Conservation (phyloP, 2,113 vertebrate genomes). For the Columba livia region DNA sequence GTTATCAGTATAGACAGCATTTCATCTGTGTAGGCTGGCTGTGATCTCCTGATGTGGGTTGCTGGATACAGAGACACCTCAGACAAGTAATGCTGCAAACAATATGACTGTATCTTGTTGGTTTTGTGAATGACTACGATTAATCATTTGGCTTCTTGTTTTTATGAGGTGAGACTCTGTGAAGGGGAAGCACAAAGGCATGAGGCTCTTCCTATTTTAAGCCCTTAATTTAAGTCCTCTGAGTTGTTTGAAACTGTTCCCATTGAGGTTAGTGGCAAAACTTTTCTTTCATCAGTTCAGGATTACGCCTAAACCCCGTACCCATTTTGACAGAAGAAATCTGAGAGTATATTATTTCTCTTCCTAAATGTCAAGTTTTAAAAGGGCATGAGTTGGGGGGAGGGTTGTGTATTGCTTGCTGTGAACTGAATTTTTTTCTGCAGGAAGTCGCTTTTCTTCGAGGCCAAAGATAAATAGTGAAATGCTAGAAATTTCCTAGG, state of each 20-base stretch:
- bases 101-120: not conserved
- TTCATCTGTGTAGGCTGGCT: not conserved
- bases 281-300: not conserved
- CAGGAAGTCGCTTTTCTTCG: slow-evolving; percentile 31
- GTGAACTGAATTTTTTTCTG: not conserved
- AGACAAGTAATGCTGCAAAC: not conserved
- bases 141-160: not conserved
- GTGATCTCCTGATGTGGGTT: not conserved
- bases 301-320: not conserved
- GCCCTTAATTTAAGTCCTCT: not conserved
- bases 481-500: slow-evolving; percentile 7
- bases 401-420: not conserved
- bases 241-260: not conserved
- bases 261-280: not conserved
- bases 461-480: slow-evolving; percentile 21
- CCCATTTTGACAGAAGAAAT: not conserved
- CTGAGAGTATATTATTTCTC: not conserved
- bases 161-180: rapidly evolving
- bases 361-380: not conserved
- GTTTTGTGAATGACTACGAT: not conserved
- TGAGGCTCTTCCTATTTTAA: not conserved
- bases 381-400: not conserved
- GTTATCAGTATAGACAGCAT: not conserved
- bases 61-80: not conserved
- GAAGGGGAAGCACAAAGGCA: not conserved